Evolutionary conservation across 1,140 invertebrate genomes (phyloP).

Genomic region (Caenorhabditis latens): DNA sequence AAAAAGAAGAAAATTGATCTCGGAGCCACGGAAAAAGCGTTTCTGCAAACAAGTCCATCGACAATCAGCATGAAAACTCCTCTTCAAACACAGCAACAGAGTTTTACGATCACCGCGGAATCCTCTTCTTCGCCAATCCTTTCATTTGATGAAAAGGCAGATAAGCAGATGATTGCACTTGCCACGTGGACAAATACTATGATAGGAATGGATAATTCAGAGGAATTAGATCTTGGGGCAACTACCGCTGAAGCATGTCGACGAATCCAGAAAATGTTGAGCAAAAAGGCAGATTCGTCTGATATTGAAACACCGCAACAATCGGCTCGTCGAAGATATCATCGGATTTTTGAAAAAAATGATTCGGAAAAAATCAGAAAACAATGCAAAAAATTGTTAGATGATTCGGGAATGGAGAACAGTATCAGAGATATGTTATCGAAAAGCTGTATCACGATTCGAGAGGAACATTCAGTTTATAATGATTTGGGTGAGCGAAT

Average conservation of each 20-base stretch:
- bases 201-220: neutral
- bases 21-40: neutral
- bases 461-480: neutral
- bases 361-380: neutral
- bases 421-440: slow-evolving; percentile 8
- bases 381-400: neutral
- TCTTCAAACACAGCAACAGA: neutral
- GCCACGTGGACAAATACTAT: slow-evolving; percentile 29
- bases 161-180: slow-evolving; percentile 25
- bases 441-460: neutral
- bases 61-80: slow-evolving; percentile 6
- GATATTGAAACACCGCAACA: neutral
- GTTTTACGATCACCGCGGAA: neutral
- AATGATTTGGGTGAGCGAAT: slow-evolving; percentile 2
- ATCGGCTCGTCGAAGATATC: neutral
- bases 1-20: neutral
- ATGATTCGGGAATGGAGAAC: slow-evolving; percentile 18
- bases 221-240: slow-evolving; percentile 1
- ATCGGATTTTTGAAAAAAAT: slow-evolving; percentile 6
- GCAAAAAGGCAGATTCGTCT: neutral
- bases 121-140: slow-evolving; percentile 6
- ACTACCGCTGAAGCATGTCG: neutral
- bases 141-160: slow-evolving; percentile 12
- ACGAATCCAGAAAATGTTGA: slow-evolving; percentile 7
- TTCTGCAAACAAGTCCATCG: slow-evolving; percentile 1